phyloP scores from a whole-genome alignment of 2,113 vertebrate species.

The Grammatotria lemairii region DNA sequence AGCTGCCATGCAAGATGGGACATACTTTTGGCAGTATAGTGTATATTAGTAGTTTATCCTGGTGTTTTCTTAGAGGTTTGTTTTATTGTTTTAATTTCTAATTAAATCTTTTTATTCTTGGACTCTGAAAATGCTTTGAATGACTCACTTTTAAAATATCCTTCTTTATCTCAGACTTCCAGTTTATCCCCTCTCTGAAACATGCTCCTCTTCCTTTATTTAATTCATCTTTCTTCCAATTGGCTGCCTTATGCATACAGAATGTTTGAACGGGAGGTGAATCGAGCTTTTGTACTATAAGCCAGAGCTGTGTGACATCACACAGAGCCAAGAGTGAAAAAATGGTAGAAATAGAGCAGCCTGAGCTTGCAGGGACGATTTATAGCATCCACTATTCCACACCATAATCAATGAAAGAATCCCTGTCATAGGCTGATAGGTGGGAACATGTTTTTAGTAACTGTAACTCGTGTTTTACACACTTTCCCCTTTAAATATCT shows the following conservation, averaged over 20 bases:
- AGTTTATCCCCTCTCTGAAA: background rate
- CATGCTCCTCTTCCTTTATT: background rate
- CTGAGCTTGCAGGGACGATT: background rate
- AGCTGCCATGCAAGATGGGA: background rate
- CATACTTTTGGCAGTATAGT: background rate
- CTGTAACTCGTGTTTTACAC: background rate
- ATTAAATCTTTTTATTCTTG: background rate
- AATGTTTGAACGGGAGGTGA: background rate
- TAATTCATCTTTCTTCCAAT: background rate
- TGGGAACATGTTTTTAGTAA: background rate
- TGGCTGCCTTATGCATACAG: background rate
- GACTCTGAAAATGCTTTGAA: background rate
- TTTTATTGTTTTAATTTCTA: background rate
- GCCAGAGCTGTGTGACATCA: background rate
- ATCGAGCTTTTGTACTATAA: background rate
- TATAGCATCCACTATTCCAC: background rate
- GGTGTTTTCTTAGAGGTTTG: background rate
- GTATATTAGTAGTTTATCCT: background rate
- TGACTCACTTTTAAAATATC: background rate
- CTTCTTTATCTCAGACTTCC: background rate
- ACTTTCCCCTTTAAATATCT: background rate
- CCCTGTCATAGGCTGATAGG: background rate
- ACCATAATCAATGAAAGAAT: background rate
- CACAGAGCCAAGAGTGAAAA: background rate
- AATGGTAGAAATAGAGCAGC: background rate